These are phyloP conservation scores for Bruchidius siliquastri DNA, from an alignment of 2,888 invertebrate species.

Conservation along the genomic window DNA sequence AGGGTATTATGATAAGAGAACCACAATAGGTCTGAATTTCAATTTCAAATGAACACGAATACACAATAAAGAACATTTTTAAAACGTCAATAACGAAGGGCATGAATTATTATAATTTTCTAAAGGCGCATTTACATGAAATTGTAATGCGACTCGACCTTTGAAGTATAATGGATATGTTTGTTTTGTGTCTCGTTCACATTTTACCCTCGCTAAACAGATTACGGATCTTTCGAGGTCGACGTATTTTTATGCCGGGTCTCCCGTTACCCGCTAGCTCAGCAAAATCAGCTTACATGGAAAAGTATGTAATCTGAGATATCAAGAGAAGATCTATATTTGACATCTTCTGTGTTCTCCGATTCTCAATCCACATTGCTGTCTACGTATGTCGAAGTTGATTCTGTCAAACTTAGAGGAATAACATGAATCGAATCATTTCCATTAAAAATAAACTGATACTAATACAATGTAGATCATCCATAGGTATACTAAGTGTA, in stretches of 20 bases:
- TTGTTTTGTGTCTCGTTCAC: background rate
- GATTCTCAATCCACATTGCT: too few species aligned
- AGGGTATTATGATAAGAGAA: conserved; percentile 19
- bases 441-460: too few species aligned
- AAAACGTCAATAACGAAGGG: conserved; percentile 18
- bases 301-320: background rate
- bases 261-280: background rate
- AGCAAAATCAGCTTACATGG: background rate
- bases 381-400: too few species aligned
- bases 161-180: background rate
- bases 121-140: background rate
- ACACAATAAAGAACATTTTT: conserved; percentile 13
- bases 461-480: too few species aligned
- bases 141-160: background rate
- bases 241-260: background rate
- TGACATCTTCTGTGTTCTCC: too few species aligned
- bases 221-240: background rate
- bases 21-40: conserved; percentile 22
- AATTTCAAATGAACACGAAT: conserved; percentile 24
- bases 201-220: background rate
- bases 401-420: too few species aligned
- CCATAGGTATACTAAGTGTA: too few species aligned
- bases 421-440: too few species aligned
- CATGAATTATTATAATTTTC: conserved; percentile 15
- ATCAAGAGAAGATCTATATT: background rate